Percentiles rank a stretch among this genome's conserved stretches.
phyloP scores from a whole-genome alignment of 2,797 vertebrate genomes.

The Macrochelys suwanniensis region DNA sequence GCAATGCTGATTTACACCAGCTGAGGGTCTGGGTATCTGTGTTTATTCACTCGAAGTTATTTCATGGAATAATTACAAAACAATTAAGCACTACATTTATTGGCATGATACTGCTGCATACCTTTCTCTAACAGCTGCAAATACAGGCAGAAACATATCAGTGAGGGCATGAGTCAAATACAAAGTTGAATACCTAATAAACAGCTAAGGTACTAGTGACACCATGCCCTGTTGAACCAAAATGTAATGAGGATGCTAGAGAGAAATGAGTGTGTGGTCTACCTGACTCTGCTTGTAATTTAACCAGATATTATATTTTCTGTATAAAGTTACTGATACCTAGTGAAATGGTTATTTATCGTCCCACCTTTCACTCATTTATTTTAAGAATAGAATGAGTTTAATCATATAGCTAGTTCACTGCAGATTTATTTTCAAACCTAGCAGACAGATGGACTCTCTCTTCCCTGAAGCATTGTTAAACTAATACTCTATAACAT shows the following conservation, averaged over 20 bases:
- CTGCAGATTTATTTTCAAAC: constrained; percentile 33
- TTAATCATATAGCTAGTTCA: constrained; percentile 36
- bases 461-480: constrained; percentile 43
- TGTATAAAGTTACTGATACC: constrained; percentile 62
- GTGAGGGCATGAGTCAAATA: constrained; percentile 50
- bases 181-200: constrained; percentile 50
- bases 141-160: constrained; percentile 23
- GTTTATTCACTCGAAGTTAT: constrained; percentile 69
- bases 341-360: constrained; percentile 59
- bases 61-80: constrained; percentile 66
- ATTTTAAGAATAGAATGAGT: neutral
- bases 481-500: constrained; percentile 54
- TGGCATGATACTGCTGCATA: constrained; percentile 6
- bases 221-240: constrained; percentile 76
- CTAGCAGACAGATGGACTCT: constrained; percentile 52
- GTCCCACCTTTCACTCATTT: constrained; percentile 38
- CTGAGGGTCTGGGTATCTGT: constrained; percentile 47
- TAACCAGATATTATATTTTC: constrained; percentile 65
- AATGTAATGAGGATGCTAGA: constrained; percentile 79
- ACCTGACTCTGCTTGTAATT: constrained; percentile 74
- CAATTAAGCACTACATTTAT: constrained; percentile 66
- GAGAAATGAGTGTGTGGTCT: constrained; percentile 71
- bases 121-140: constrained; percentile 43
- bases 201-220: constrained; percentile 61
- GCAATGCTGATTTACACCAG: neutral